Percentiles rank a stretch among this genome's conserved stretches.
Conservation (phyloP, 2,113 vertebrate species). For the Oryctolagus cuniculus region mOryCun1.1 NC_091435.1:145784501-145785000, state of each 20-base stretch:
- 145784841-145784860: neutral
- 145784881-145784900: neutral
- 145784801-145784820: neutral
- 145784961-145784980: neutral
- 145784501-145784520: neutral
- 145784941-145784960: neutral
- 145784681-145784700: neutral
- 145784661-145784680: neutral
- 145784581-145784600: neutral
- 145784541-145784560: constrained; percentile 9
- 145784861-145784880: neutral
- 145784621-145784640: neutral
- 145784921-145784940: neutral
- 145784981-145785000: neutral
- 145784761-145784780: neutral
- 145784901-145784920: neutral
- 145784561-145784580: neutral
- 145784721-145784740: neutral
- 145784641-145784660: neutral
- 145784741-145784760: neutral
- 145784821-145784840: neutral
- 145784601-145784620: neutral
- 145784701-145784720: constrained; percentile 31
- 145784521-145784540: neutral
- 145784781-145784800: neutral